Evolutionary conservation across 2,888 invertebrate species (phyloP).

Genomic region (Caenorhabditis auriculariae): DNA sequence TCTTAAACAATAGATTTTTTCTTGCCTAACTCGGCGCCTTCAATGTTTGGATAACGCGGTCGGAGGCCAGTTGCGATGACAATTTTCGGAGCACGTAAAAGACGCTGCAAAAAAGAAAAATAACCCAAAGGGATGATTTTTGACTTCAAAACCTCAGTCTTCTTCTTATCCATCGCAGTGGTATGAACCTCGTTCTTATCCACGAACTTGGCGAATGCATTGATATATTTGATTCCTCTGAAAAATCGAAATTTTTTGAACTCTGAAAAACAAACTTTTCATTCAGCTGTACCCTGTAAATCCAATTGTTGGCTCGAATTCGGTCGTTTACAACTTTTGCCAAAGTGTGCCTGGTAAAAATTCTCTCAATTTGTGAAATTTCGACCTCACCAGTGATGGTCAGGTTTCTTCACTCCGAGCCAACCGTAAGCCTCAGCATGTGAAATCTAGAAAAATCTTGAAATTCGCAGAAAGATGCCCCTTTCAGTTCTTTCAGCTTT

Average conservation of each 20-base stretch:
- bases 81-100: constrained; percentile 65
- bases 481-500: too few relatives aligned
- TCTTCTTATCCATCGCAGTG: constrained; percentile 35
- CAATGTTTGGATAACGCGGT: constrained; percentile 67
- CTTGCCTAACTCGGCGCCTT: constrained; percentile 64
- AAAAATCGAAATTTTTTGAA: constrained; percentile 43
- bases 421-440: constrained; percentile 26
- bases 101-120: constrained; percentile 1
- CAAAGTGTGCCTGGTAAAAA: constrained; percentile 5
- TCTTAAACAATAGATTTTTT: not conserved
- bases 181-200: constrained; percentile 66
- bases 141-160: constrained; percentile 10
- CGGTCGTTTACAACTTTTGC: constrained; percentile 47
- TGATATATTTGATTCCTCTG: constrained; percentile 66
- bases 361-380: too few relatives aligned
- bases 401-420: constrained; percentile 12
- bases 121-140: not conserved
- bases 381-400: too few relatives aligned
- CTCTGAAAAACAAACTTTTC: constrained; percentile 45
- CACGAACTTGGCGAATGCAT: constrained; percentile 67
- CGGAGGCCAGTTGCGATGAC: constrained; percentile 69
- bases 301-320: constrained; percentile 68
- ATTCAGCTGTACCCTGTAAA: constrained; percentile 67
- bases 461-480: not conserved
- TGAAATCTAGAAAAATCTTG: not conserved